Evolutionary conservation across 2,797 vertebrate genomes (phyloP).

Genomic region (Coregonus sp.): DNA sequence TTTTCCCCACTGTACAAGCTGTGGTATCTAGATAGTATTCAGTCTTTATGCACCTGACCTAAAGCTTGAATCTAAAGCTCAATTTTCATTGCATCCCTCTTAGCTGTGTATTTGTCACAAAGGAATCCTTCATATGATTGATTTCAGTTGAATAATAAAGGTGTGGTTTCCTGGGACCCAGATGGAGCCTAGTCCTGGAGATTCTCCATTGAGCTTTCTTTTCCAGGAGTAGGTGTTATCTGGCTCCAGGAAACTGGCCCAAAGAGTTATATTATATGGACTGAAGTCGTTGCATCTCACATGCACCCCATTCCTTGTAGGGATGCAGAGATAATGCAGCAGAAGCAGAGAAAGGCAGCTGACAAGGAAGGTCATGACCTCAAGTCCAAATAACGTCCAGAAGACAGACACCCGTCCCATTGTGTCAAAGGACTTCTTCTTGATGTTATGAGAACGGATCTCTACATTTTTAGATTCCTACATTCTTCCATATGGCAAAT

Average conservation of each 20-base stretch:
- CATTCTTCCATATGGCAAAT: constrained; percentile 63
- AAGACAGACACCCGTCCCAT: constrained; percentile 19
- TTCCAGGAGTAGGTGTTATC: background rate
- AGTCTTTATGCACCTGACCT: too few relatives aligned
- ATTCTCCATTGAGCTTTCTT: background rate
- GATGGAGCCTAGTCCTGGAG: constrained; percentile 6
- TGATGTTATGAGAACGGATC: constrained; percentile 64
- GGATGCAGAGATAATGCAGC: constrained; percentile 96
- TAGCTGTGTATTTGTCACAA: too few relatives aligned
- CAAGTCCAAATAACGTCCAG: constrained; percentile 77
- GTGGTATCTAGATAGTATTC: too few relatives aligned
- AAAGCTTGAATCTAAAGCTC: too few relatives aligned
- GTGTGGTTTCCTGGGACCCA: background rate
- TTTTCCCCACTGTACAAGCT: too few relatives aligned
- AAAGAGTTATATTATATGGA: background rate
- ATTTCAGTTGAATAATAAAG: too few relatives aligned
- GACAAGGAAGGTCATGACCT: constrained; percentile 61
- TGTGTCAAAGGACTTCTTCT: constrained; percentile 55
- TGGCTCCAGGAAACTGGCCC: background rate
- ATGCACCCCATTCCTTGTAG: constrained; percentile 64
- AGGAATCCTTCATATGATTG: too few relatives aligned
- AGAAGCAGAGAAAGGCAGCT: constrained; percentile 88
- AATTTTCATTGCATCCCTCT: too few relatives aligned
- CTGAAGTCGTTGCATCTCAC: background rate
- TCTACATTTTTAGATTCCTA: constrained; percentile 53